Evolutionary conservation across 2,888 invertebrate species (phyloP), one percentile per base, ranked within the genome.

Genomic region (Sesia apiformis): DNA sequence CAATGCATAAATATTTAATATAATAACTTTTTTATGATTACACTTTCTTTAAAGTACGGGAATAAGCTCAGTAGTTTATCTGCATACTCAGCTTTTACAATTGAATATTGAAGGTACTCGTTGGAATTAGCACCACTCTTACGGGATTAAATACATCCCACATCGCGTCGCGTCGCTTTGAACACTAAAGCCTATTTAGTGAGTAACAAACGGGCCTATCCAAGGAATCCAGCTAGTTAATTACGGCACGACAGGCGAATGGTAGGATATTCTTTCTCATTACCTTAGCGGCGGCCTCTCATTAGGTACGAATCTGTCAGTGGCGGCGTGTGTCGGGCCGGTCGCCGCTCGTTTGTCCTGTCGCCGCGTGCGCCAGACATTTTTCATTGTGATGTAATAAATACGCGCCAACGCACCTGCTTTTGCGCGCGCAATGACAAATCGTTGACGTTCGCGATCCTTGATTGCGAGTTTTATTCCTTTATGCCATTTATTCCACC

Each of bases 301-400:
- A 82, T 83, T 81, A 82, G 70, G 74, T 70, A 67, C 63, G 76
- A 65, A 76, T 78, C 76, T 79, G 79, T 81, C 82, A 75, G 69
- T 58, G 66, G 67, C 64, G 66, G 75, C 71, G 72, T 71, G 67
- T 65, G 73, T 69, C 60, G 66, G 66, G 69, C 63, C 69, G 72
- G 69, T 72, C 69, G 71, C 63, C 70, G 68, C 69, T 74, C 78
- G 78, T 80, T 81, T 80, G 79, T 79, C 72, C 74, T 75, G 78
- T 75, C 76, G 70, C 73, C 72, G 72, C 72, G 63, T 74, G 78
- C 70, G 72, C 65, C 56, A 63, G 70, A 69, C 77, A 78, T 80
- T 77, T 78, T 77, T 77, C 78, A 77, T 65, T 63, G 70, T 73
- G 76, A 76, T 69, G 70, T 74, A 74, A 75, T 70, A 75, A 78